Evolutionary conservation across 1,140 invertebrate genomes (phyloP), one percentile per base, ranked within the genome.

Genomic region (Tyrophagus putrescentiae): DNA sequence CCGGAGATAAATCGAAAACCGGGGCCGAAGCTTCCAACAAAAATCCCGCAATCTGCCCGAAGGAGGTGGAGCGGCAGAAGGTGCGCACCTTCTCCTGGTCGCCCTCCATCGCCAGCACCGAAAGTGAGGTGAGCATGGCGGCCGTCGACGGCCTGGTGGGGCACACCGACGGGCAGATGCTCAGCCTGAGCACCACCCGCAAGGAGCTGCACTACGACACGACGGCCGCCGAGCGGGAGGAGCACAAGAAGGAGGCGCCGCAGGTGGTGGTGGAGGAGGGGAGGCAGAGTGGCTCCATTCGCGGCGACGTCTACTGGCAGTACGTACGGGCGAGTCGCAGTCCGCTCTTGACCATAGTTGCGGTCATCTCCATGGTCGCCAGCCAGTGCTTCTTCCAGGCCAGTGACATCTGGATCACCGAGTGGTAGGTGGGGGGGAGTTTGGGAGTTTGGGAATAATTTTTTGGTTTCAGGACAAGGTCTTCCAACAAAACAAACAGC

Each of bases 291-390:
- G 58, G 53, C 7, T 62, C 53, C 25, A 34, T 62, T 23, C 53
- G n/a, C 39, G 58, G 36, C 2, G 39, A 60, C 52, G 52, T 68
- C 3, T 67, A 67, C 34, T 52, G 58, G 21, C 44, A 64, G 32
- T 67, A 67, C 32, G 42, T 65, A 3, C 65, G 60, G 25, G 48
- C 66, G 16, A 62, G 66, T 16, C 36, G 64, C 33, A 63, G 64
- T 27, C 45, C 9, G 3, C 31, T 64, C n/a, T 23, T 62, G 9
- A 32, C 57, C n/a, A 28, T 60, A 5, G 0, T 67, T 5, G 44
- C 65, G 21, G 28, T 65, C 1, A n/a, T 64, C 5, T 57, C 64
- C 0, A 66, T 65, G 27, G 34, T 67, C 25, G 41, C 27, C 1
- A 58, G 44, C 6, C 58, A 60, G 34, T 11, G 11, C 9, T 31